Base-by-base conservation (phyloP, 2,113 vertebrate species). In the Balaeniceps rex region DNA sequence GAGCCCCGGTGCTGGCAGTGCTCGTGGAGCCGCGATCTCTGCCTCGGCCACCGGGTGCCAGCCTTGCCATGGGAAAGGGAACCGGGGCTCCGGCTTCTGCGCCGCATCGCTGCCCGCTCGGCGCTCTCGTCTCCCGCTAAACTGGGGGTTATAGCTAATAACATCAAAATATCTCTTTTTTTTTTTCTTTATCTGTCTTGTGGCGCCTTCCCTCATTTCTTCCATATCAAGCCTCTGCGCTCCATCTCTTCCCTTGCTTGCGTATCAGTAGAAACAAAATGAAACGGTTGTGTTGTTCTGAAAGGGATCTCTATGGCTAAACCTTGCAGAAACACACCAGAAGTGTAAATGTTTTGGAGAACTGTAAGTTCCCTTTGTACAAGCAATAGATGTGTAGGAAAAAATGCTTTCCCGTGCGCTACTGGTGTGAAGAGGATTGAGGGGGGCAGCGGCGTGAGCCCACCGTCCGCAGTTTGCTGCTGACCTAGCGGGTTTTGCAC, bases 21-120 rank as follows among this genome's bases (percentile, higher is more conserved):
- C 12, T 8, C 19, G 57, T 7, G 33, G 57, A 11, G n/a, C 49
- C 11, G 66, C 40, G 14, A 51, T 71, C 49, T 42, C 47, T 12
- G 61, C 44, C 36, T 9, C 22, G 4, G 23, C 96, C 98, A 33
- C 81, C 74, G 97, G 97, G 89, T 97, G 40, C 55, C 69, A 71
- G 69, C 69, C 69, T 38, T 71, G n/a, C n/a, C 49, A 1, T 7
- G 34, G 68, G 25, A 21, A 69, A 26, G 68, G 68, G 8, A 14
- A 7, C 4, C 2, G 5, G 29, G 21, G 93, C 44, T 69, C 66
- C 26, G 19, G 57, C 90, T 83, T n/a, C 14, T 55, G 81, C 49
- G 36, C 80, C 77, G 82, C 55, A 57, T 47, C 11, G 36, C 40
- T n/a, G 26, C 88, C 89, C 49, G 33, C 91, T 18, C 18, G 69